These are phyloP conservation scores for Agriopis leucophaearia DNA, from an alignment of 2,888 invertebrate species.

Conservation along the genomic window DNA sequence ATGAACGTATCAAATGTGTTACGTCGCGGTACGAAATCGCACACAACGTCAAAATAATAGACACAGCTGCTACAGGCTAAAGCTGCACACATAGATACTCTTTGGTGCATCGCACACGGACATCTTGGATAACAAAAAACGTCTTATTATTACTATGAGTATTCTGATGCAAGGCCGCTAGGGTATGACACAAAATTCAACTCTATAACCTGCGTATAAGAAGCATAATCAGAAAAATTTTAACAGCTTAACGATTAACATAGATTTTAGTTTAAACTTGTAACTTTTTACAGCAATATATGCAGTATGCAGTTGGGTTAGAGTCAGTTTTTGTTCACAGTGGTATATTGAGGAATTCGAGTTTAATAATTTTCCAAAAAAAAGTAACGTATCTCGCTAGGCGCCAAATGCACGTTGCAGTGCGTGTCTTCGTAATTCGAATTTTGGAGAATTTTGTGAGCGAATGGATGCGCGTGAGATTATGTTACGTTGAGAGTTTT, in stretches of 20 bases:
- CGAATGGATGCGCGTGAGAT: conserved; percentile 54
- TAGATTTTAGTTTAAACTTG: conserved; percentile 71
- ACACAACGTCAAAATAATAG: conserved; percentile 79
- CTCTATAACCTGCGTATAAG: conserved; percentile 48
- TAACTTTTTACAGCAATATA: conserved; percentile 47
- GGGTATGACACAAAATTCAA: conserved; percentile 49
- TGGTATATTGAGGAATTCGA: conserved; percentile 67
- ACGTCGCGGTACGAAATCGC: conserved; percentile 62
- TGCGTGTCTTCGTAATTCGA: conserved; percentile 59
- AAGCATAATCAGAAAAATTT: conserved; percentile 37
- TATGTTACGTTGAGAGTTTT: conserved; percentile 45
- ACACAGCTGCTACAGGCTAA: conserved; percentile 81
- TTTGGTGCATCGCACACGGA: conserved; percentile 78
- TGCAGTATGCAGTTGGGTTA: conserved; percentile 46
- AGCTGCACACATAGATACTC: conserved; percentile 67
- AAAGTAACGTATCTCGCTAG: conserved; percentile 77
- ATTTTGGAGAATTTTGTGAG: conserved; percentile 67
- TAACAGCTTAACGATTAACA: conserved; percentile 71
- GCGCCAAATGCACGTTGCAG: conserved; percentile 82
- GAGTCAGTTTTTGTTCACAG: conserved; percentile 52
- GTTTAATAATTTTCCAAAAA: conserved; percentile 78
- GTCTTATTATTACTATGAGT: conserved; percentile 74
- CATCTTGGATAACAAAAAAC: conserved; percentile 80
- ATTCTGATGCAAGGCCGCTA: conserved; percentile 72
- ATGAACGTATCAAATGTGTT: conserved; percentile 61